Evolutionary conservation across 2,888 invertebrate species (phyloP).

Genomic region (Sinelater perroti): DNA sequence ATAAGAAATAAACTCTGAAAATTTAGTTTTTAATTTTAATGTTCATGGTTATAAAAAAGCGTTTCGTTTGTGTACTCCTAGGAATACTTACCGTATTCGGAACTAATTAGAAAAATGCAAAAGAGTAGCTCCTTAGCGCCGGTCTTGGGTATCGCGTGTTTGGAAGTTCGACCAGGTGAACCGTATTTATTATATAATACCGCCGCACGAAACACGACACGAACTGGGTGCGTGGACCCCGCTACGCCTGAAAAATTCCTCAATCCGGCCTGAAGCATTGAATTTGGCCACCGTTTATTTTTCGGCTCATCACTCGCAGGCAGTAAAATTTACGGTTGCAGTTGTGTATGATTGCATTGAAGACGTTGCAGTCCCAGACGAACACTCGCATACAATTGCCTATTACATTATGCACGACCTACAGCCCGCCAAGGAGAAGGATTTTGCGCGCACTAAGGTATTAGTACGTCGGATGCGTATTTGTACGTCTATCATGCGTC

Average conservation of each 20-base stretch:
- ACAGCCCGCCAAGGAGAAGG: conserved; percentile 16
- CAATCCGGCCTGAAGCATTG: background rate
- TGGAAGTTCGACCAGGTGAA: background rate
- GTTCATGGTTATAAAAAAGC: too few relatives aligned
- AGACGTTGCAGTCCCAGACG: conserved; percentile 19
- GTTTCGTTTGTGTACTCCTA: too few relatives aligned
- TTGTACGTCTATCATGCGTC: too few relatives aligned
- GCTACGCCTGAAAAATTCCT: background rate
- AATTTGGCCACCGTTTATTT: background rate
- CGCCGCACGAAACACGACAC: background rate
- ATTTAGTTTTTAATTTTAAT: too few relatives aligned
- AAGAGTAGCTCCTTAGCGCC: background rate
- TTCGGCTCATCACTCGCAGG: too few relatives aligned
- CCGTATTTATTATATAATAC: background rate
- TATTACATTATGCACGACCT: conserved; percentile 31
- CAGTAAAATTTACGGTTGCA: conserved; percentile 13
- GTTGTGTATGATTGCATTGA: conserved; percentile 14
- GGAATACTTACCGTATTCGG: background rate
- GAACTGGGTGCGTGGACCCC: background rate
- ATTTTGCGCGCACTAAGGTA: conserved; percentile 1
- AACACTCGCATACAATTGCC: conserved; percentile 25
- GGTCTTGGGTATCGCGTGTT: conserved; percentile 2
- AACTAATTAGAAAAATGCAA: conserved; percentile 14
- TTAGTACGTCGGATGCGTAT: too few relatives aligned
- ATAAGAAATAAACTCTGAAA: too few relatives aligned